Evolutionary conservation across 2,797 vertebrate species (phyloP).

Genomic region (Loris lydekkerianus): DNA sequence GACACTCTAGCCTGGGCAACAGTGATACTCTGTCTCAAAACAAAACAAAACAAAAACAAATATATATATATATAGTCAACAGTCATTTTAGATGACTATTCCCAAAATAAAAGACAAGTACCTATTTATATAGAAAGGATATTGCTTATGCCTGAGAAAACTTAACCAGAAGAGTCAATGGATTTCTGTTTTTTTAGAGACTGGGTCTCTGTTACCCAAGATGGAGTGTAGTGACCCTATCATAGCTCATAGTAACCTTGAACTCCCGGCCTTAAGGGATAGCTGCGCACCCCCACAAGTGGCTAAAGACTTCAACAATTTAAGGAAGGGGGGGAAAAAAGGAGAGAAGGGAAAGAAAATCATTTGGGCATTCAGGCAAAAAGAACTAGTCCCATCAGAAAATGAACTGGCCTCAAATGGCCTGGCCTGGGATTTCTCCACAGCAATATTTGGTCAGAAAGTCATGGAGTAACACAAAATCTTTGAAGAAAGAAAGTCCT

Average conservation of each 20-base stretch:
- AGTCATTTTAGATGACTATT: not conserved
- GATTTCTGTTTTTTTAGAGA: not conserved
- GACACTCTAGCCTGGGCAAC: too few species aligned
- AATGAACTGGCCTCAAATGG: not conserved
- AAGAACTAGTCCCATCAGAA: not conserved
- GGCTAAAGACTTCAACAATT: not conserved
- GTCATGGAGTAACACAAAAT: not conserved
- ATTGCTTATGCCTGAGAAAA: slow-evolving; percentile 20
- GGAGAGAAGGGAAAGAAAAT: not conserved
- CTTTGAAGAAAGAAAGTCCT: not conserved
- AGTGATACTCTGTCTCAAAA: too few species aligned
- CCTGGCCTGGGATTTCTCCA: not conserved
- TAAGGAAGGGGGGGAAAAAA: not conserved
- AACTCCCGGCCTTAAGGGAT: not conserved
- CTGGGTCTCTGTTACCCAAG: not conserved
- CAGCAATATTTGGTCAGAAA: not conserved
- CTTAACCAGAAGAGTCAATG: slow-evolving; percentile 28
- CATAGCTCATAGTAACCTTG: not conserved
- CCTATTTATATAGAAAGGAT: not conserved
- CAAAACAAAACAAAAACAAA: too few species aligned
- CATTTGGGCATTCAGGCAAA: not conserved
- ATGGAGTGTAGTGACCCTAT: not conserved
- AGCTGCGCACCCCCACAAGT: not conserved
- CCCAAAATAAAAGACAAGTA: not conserved
- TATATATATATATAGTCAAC: too few species aligned